Percentiles rank a stretch among this genome's conserved stretches.
Conservation (phyloP, 2,113 vertebrate species). For the Pimephales promelas region DNA sequence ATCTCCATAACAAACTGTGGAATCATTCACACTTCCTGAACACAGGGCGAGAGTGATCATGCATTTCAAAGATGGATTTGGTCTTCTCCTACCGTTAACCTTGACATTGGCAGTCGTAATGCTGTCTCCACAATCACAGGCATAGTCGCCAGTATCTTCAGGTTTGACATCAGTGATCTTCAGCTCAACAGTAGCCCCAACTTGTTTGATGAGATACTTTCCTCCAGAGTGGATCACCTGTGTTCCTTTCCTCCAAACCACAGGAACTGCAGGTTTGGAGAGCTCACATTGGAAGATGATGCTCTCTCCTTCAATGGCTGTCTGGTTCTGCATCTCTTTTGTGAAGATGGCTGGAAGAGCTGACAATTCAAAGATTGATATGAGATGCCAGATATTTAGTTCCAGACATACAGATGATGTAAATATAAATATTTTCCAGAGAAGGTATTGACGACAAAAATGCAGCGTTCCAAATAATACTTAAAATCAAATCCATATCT, state of each 20-base stretch:
- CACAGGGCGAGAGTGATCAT: neutral
- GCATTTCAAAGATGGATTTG: neutral
- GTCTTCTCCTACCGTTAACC: slow-evolving; percentile 78
- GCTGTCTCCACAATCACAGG: slow-evolving; percentile 48
- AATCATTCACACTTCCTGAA: neutral
- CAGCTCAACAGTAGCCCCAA: slow-evolving; percentile 61
- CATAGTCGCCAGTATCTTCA: slow-evolving; percentile 58
- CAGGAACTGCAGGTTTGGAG: slow-evolving; percentile 70
- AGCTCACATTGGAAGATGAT: slow-evolving; percentile 81
- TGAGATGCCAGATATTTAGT: slow-evolving; percentile 3
- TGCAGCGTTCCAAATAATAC: neutral
- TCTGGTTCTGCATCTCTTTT: slow-evolving; percentile 77
- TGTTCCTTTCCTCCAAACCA: slow-evolving; percentile 58
- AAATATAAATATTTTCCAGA: neutral
- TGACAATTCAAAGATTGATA: slow-evolving; percentile 62
- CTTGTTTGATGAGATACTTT: slow-evolving; percentile 80
- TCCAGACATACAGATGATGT: neutral
- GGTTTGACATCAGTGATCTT: slow-evolving; percentile 63
- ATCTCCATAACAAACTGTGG: neutral
- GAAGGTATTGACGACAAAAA: neutral
- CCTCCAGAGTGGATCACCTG: slow-evolving; percentile 71
- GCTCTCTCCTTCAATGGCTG: slow-evolving; percentile 75
- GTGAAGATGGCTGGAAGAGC: slow-evolving; percentile 83
- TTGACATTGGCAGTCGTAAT: slow-evolving; percentile 42
- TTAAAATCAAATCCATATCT: neutral